Conservation (phyloP, 2,888 invertebrate species). For the Auanema freiburgensis region DNA sequence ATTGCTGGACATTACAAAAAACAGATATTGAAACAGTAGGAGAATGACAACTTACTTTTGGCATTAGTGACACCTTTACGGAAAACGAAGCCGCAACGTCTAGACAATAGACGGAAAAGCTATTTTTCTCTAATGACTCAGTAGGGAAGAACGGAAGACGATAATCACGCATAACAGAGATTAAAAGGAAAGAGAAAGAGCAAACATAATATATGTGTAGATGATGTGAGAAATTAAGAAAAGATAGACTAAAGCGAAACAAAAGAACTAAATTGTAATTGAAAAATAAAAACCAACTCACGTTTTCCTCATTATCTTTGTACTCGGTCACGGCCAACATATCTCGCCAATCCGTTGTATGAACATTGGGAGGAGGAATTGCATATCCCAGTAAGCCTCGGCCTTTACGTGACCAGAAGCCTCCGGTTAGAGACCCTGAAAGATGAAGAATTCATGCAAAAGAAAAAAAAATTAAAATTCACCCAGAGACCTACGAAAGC, state of each 20-base stretch:
- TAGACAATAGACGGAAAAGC: background rate
- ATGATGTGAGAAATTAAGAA: conserved; percentile 1
- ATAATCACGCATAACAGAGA: conserved; percentile 2
- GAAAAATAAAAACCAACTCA: background rate
- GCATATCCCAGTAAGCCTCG: conserved; percentile 38
- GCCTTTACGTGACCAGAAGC: conserved; percentile 35
- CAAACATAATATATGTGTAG: conserved; percentile 5
- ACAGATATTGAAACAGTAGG: too few species aligned
- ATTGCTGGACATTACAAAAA: too few species aligned
- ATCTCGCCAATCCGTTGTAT: conserved; percentile 43
- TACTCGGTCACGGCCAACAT: conserved; percentile 40
- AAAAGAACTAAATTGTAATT: too few species aligned
- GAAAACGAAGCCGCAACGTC: too few species aligned
- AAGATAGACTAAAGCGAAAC: too few species aligned
- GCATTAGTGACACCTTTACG: too few species aligned
- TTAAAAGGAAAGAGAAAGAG: conserved; percentile 4
- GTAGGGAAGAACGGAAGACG: conserved; percentile 4
- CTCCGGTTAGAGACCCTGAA: conserved; percentile 41
- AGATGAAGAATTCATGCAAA: too few species aligned
- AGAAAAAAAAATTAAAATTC: conserved; percentile 7
- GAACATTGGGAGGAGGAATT: conserved; percentile 45
- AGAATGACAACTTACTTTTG: too few species aligned
- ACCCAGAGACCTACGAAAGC: background rate
- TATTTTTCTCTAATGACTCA: conserved; percentile 1
- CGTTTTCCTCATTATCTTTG: conserved; percentile 8